phyloP scores from a whole-genome alignment of 2,888 invertebrate species.

The Himalopsyche anomala region DNA sequence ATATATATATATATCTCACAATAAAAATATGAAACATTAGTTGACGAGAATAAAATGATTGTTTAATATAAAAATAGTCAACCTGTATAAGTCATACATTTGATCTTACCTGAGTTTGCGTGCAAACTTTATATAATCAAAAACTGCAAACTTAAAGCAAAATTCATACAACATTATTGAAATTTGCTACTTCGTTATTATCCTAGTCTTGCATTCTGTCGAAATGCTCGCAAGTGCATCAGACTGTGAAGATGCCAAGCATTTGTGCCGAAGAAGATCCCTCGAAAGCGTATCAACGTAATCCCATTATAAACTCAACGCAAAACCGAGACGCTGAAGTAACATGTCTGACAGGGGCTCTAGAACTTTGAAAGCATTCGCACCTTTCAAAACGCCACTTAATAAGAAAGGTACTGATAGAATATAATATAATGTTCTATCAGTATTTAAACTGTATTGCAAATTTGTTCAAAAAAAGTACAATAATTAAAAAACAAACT shows the following conservation, averaged over 20 bases:
- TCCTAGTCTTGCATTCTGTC: slow-evolving; percentile 12
- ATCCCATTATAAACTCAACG: slow-evolving; percentile 21
- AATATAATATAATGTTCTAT: too few relatives aligned
- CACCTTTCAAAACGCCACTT: slow-evolving; percentile 11
- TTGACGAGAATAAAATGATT: too few relatives aligned
- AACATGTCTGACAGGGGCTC: background rate
- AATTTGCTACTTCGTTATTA: slow-evolving; percentile 8
- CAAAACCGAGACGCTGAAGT: background rate
- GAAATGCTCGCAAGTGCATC: background rate
- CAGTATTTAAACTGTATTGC: too few relatives aligned
- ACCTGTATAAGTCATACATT: background rate
- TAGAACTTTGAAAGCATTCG: slow-evolving; percentile 17
- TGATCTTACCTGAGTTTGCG: background rate
- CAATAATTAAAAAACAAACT: too few relatives aligned
- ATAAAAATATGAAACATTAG: too few relatives aligned
- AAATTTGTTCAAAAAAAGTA: too few relatives aligned
- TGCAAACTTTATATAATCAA: background rate
- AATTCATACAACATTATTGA: background rate
- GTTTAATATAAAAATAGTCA: background rate
- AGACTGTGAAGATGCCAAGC: slow-evolving; percentile 19
- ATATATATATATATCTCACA: too few relatives aligned
- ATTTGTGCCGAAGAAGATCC: slow-evolving; percentile 3
- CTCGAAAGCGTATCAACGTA: slow-evolving; percentile 15
- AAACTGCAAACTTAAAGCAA: background rate
- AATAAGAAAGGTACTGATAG: background rate